Base-by-base conservation (phyloP, 2,113 vertebrate species). In the Gymnogyps californianus region DNA sequence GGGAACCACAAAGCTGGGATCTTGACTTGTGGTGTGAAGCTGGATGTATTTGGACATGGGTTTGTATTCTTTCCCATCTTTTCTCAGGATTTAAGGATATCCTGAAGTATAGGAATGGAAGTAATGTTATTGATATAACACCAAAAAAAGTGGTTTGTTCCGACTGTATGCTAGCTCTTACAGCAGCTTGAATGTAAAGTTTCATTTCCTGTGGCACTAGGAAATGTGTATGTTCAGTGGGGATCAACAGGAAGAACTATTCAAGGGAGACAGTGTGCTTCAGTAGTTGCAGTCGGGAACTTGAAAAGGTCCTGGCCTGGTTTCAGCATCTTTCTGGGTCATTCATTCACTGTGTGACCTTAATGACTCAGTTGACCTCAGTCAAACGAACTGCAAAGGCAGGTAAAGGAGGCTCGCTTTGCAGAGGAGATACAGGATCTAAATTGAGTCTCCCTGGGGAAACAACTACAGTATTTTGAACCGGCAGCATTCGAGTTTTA, bases 251-350 rank as follows among this genome's bases (percentile, higher is more conserved):
- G 38, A 38, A 87, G 62, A 89, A 64, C 93, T 81, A 87, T 86
- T 90, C 89, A 86, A 80, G 54, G 69, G 69, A 96, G 75, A 88
- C 83, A 40, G 10, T 38, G 84, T 84, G 57, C 62, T 91, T 90
- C 78, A 93, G 55, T 46, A 78, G 54, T 79, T 84, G 82, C 77
- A 96, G 52, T 72, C 91, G 77, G 82, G 77, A 95, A 76, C 66
- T 71, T 62, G 34, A 59, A 94, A 91, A 94, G 75, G 72, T 94
- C 79, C 40, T 74, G 66, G 87, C 36, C 91, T 86, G 51, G 51
- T 87, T 94, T 94, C 89, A 94, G 49, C 52, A 42, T 90, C 75
- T 94, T 88, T 90, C 58, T 95, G 78, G 59, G 72, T 75, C 64
- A 75, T 82, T 94, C 75, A 84, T 83, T 94, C 54, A 46, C 49